Base-by-base conservation (phyloP, 1,140 invertebrate genomes). In the Subanguina moxae region DNA sequence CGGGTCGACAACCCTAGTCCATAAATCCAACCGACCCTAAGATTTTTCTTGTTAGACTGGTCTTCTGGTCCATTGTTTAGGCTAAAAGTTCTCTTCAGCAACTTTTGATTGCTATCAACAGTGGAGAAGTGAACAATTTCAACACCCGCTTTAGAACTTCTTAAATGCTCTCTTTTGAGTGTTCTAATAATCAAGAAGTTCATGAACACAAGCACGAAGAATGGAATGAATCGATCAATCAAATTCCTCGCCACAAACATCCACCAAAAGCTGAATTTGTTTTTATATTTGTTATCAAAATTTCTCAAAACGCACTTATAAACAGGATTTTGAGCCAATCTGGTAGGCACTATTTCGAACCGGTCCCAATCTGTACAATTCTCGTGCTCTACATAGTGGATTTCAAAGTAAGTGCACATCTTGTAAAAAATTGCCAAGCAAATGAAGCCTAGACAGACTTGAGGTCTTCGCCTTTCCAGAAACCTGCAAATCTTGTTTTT, bases 321-420 rank as follows among this genome's bases (percentile, higher is more conserved):
- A 52, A 21, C 28, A 38, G 46, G 25, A 8, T 68, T 38, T n/a
- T 30, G 21, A 9, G 23, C 67, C 48, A 70, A 52, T 19, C 57
- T 27, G 11, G 77, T 68, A 11, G 69, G 28, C 15, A 65, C 57
- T 19, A 78, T 77, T 38, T 78, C 76, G 48, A 67, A 78, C 46
- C 57, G 67, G 15, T 45, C 42, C 46, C 57, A 78, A 21, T 74
- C 78, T 1, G 73, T 70, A 62, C 78, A 80, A 46, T 80, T 61
- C 43, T 63, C 46, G 46, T 80, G 58, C 21, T 74, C 70, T 30
- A 70, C 68, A 23, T 77, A 76, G 23, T 75, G 64, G 25, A 80
- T 65, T 61, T 80, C 78, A 62, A 77, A 80, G 64, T 76, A 82
- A 1, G 69, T 82, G 62, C 78, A 78, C 57, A 80, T 23, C 57